These are phyloP conservation scores for Onychomys leucogaster DNA, from an alignment of 2,797 vertebrate species.

Conservation along the genomic window DNA sequence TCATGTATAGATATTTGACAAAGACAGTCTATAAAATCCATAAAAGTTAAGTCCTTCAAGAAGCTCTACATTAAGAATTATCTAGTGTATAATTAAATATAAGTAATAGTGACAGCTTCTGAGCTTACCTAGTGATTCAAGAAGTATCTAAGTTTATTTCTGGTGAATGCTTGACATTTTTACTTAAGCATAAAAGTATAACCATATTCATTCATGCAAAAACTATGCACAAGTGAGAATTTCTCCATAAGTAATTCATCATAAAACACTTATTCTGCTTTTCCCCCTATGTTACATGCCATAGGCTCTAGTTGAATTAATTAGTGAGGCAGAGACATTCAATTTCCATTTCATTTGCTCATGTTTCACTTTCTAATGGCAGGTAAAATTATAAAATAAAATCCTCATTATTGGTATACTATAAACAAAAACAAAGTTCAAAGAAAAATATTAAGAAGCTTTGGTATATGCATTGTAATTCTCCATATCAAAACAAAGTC, in stretches of 20 bases:
- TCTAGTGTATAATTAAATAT: neutral
- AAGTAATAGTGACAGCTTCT: neutral
- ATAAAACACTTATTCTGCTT: slow-evolving; percentile 25
- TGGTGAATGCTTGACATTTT: slow-evolving; percentile 46
- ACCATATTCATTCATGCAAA: neutral
- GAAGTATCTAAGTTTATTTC: slow-evolving; percentile 25
- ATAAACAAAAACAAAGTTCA: slow-evolving; percentile 50
- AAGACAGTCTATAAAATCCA: neutral
- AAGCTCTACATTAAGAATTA: neutral
- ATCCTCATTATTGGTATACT: neutral
- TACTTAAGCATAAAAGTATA: neutral
- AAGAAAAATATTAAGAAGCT: slow-evolving; percentile 17
- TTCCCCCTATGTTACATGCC: neutral
- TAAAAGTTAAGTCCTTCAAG: neutral
- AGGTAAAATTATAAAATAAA: slow-evolving; percentile 55
- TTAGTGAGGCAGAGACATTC: neutral
- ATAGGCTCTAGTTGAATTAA: slow-evolving; percentile 25
- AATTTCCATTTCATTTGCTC: neutral
- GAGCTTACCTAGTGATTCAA: slow-evolving; percentile 8
- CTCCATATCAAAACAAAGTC: slow-evolving; percentile 63
- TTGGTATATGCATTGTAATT: slow-evolving; percentile 44
- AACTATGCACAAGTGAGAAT: neutral
- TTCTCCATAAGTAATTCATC: slow-evolving; percentile 36
- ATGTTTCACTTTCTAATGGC: slow-evolving; percentile 51
- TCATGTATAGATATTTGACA: neutral